A percentile compares a stretch with the other conserved stretches of the same genome.
phyloP scores from a whole-genome alignment of 2,113 vertebrate genomes.

The Malaclemys terrapin region DNA sequence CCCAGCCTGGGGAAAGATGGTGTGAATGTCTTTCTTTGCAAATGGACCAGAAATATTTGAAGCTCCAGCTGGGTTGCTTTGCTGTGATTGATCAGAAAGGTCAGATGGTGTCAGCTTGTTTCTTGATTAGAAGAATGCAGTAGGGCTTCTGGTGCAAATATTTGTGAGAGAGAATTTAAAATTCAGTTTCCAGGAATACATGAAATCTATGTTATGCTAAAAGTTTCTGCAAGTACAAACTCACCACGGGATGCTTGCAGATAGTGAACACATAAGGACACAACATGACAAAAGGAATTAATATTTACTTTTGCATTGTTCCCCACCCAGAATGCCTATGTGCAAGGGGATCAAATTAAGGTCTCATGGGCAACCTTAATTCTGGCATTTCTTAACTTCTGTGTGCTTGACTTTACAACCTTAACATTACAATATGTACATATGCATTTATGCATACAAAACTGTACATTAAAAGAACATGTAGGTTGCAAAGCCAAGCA shows the following conservation, averaged over 20 bases:
- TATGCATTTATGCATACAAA: fast-evolving
- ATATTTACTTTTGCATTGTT: neutral
- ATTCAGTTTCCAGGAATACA: fast-evolving
- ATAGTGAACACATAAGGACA: neutral
- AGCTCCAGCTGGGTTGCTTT: fast-evolving
- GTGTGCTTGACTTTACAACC: neutral
- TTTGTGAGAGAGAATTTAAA: fast-evolving
- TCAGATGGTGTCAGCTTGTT: neutral
- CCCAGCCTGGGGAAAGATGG: fast-evolving
- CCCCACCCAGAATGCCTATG: fast-evolving
- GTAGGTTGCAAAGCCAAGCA: neutral
- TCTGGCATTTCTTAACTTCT: neutral
- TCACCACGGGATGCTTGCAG: fast-evolving
- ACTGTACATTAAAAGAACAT: neutral
- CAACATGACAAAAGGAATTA: neutral
- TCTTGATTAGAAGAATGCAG: fast-evolving
- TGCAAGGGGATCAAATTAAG: fast-evolving
- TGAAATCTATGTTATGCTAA: neutral
- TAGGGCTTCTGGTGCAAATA: fast-evolving
- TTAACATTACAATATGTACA: fast-evolving
- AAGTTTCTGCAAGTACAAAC: neutral
- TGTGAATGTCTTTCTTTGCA: neutral
- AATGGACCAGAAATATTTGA: fast-evolving
- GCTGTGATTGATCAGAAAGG: fast-evolving
- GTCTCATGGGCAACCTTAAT: neutral